These are phyloP conservation scores for Periophthalmus modestus DNA, from an alignment of 2,113 vertebrate species.

Conservation along the genomic window DNA sequence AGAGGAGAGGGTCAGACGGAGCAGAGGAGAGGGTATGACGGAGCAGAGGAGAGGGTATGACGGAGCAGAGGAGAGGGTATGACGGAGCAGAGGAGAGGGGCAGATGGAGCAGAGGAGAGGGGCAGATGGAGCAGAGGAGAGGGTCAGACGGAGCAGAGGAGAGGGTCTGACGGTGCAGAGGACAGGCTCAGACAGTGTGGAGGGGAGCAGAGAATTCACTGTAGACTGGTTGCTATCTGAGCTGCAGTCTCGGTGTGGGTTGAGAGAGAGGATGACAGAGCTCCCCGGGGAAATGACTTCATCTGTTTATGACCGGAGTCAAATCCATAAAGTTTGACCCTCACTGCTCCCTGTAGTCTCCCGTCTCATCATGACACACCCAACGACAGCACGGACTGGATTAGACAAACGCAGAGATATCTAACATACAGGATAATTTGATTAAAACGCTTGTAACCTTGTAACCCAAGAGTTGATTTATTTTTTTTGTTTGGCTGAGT, in stretches of 20 bases:
- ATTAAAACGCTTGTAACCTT: background rate
- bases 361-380: background rate
- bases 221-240: background rate
- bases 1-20: too few species aligned
- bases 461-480: background rate
- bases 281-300: conserved; percentile 1
- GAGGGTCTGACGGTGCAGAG: background rate
- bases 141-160: too few species aligned
- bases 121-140: too few species aligned
- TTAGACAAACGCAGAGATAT: background rate
- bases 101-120: too few species aligned
- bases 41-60: too few species aligned
- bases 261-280: conserved; percentile 2
- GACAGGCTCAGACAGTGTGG: background rate
- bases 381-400: background rate
- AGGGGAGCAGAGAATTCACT: background rate
- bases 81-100: too few species aligned
- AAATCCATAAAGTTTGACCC: conserved; percentile 10
- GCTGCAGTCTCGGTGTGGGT: background rate
- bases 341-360: conserved; percentile 5
- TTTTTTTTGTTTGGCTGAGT: background rate
- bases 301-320: conserved; percentile 4
- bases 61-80: too few species aligned
- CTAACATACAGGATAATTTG: background rate
- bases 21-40: too few species aligned